phyloP scores from a whole-genome alignment of 2,888 invertebrate genomes.

The Diogma glabrata region DNA sequence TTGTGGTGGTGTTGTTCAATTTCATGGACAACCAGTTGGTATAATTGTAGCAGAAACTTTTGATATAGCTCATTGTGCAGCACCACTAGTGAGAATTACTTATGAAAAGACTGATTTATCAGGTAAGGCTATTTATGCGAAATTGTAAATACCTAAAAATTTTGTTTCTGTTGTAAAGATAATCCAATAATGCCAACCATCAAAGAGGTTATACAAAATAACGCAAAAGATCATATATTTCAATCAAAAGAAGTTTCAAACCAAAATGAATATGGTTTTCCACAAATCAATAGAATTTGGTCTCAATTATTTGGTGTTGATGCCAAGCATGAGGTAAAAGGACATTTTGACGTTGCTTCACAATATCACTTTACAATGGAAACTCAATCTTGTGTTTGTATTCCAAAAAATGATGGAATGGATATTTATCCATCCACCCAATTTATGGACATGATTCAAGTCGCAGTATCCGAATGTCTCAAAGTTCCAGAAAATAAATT shows the following conservation, averaged over 20 bases:
- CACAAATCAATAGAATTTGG: too few species aligned
- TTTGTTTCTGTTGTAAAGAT: too few species aligned
- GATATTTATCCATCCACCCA: conserved; percentile 52
- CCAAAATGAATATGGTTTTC: too few species aligned
- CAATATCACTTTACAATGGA: conserved; percentile 77
- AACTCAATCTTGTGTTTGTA: conserved; percentile 50
- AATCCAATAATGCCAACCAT: conserved; percentile 18
- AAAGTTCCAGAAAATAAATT: conserved; percentile 36
- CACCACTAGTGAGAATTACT: conserved; percentile 38
- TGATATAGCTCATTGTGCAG: conserved; percentile 43
- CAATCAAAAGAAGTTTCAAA: conserved; percentile 21
- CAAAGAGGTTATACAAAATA: conserved; percentile 24
- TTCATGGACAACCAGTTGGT: conserved; percentile 57
- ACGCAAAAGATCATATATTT: conserved; percentile 16
- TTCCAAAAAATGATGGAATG: conserved; percentile 57
- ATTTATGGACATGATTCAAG: conserved; percentile 48
- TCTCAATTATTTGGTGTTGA: conserved; percentile 20
- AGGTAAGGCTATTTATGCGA: too few species aligned
- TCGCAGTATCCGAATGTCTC: conserved; percentile 35
- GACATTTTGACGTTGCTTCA: conserved; percentile 40
- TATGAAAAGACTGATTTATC: conserved; percentile 26
- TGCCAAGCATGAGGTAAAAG: conserved; percentile 36
- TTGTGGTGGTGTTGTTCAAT: conserved; percentile 15
- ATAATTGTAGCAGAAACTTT: conserved; percentile 51
- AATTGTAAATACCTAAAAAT: too few species aligned